phyloP scores from a whole-genome alignment of 2,888 invertebrate genomes.

The Mimachlamys varia region DNA sequence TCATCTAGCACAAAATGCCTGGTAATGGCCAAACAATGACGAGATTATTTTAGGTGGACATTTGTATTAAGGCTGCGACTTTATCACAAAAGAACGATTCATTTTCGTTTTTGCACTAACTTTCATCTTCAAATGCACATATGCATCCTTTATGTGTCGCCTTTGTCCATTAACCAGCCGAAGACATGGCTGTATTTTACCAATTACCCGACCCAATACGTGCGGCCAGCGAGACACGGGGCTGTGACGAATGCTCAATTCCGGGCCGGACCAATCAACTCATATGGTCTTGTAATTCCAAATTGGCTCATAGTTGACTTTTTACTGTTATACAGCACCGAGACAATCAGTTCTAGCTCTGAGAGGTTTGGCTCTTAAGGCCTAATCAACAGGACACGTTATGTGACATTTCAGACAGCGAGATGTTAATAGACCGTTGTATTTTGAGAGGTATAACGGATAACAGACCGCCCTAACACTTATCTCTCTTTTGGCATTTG shows the following conservation, averaged over 20 bases:
- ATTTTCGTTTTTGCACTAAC: constrained; percentile 28
- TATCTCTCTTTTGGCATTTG: constrained; percentile 10
- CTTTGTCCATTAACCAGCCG: background rate
- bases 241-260: background rate
- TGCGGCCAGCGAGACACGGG: background rate
- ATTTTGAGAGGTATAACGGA: background rate
- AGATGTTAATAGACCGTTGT: constrained; percentile 25
- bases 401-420: background rate
- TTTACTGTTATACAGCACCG: background rate
- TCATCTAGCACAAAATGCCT: constrained; percentile 18
- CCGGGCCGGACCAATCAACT: constrained; percentile 5
- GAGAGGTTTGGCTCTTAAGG: constrained; percentile 26
- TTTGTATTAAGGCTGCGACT: background rate
- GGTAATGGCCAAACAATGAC: background rate
- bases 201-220: background rate
- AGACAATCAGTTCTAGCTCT: background rate
- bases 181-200: constrained; percentile 3
- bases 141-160: background rate
- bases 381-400: constrained; percentile 18
- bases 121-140: constrained; percentile 31
- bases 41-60: background rate
- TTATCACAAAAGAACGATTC: constrained; percentile 28
- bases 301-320: constrained; percentile 33
- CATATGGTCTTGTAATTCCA: constrained; percentile 19
- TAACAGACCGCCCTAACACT: constrained; percentile 5